Conservation (phyloP, 2,888 invertebrate genomes). For the Drosophila peninsularis region DNA sequence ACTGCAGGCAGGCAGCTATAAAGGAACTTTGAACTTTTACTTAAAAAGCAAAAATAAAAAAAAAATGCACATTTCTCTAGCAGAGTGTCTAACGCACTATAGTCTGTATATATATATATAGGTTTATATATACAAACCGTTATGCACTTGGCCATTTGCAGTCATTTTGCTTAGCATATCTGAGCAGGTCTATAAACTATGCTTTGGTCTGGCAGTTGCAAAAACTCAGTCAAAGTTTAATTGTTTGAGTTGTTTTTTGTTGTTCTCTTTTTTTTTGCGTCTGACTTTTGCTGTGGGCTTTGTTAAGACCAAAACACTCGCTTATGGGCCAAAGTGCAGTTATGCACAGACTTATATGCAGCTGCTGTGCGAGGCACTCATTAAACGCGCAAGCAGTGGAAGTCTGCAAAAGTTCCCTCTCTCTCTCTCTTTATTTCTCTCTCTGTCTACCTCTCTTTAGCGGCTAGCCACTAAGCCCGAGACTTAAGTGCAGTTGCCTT, state of each 20-base stretch:
- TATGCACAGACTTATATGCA: conserved; percentile 17
- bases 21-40: conserved; percentile 12
- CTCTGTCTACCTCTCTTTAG: not conserved
- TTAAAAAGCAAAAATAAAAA: not conserved
- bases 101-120: not conserved
- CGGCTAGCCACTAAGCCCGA: conserved; percentile 42
- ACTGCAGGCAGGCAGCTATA: not conserved
- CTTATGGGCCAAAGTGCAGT: conserved; percentile 12
- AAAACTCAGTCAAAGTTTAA: conserved; percentile 74
- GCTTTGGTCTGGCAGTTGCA: conserved; percentile 63
- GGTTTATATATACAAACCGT: conserved; percentile 6
- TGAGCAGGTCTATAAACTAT: conserved; percentile 47
- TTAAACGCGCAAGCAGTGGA: conserved; percentile 22
- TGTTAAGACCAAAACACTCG: conserved; percentile 31
- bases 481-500: conserved; percentile 65
- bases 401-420: conserved; percentile 8
- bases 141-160: conserved; percentile 29
- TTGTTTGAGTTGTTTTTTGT: conserved; percentile 53
- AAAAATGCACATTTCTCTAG: conserved; percentile 14
- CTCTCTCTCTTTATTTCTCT: not conserved
- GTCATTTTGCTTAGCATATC: conserved; percentile 58
- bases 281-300: conserved; percentile 51
- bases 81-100: conserved; percentile 33
- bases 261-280: conserved; percentile 14
- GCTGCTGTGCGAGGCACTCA: conserved; percentile 41